These are phyloP conservation scores for Malurus leucopterus DNA, from an alignment of 2,797 vertebrate genomes.

Conservation along the genomic window DNA sequence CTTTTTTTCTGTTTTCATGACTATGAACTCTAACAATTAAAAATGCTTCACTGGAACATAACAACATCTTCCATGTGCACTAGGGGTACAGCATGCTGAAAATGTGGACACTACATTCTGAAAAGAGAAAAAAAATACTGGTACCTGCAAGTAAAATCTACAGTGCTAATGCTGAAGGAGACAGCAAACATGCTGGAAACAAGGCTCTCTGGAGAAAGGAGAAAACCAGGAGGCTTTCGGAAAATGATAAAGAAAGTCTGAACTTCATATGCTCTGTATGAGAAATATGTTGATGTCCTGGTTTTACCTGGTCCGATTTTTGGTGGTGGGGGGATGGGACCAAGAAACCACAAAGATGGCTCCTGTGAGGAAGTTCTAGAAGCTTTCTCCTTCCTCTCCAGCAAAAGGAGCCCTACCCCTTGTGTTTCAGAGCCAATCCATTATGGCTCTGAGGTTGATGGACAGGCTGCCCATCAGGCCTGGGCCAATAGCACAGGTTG, in stretches of 20 bases:
- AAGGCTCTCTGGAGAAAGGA: not conserved
- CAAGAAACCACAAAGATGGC: too few species aligned
- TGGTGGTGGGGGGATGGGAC: too few species aligned
- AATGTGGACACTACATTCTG: not conserved
- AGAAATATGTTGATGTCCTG: not conserved
- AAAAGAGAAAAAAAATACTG: not conserved
- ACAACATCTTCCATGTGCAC: not conserved
- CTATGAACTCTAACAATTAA: not conserved
- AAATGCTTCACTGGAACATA: not conserved
- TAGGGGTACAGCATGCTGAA: not conserved
- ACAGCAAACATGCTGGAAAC: not conserved
- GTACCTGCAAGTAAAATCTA: not conserved
- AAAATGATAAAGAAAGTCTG: not conserved
- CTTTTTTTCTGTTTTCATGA: not conserved
- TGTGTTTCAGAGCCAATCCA: too few species aligned
- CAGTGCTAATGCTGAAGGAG: not conserved
- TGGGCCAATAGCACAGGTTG: too few species aligned
- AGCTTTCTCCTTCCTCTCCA: too few species aligned
- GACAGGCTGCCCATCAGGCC: too few species aligned
- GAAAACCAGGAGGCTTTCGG: not conserved
- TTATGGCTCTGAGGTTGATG: too few species aligned
- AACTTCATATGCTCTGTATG: not conserved
- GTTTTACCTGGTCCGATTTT: too few species aligned
- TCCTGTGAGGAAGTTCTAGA: too few species aligned
- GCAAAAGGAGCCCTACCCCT: too few species aligned